phyloP scores from a whole-genome alignment of 2,797 vertebrate genomes.

The Nyctalus aviator region DNA sequence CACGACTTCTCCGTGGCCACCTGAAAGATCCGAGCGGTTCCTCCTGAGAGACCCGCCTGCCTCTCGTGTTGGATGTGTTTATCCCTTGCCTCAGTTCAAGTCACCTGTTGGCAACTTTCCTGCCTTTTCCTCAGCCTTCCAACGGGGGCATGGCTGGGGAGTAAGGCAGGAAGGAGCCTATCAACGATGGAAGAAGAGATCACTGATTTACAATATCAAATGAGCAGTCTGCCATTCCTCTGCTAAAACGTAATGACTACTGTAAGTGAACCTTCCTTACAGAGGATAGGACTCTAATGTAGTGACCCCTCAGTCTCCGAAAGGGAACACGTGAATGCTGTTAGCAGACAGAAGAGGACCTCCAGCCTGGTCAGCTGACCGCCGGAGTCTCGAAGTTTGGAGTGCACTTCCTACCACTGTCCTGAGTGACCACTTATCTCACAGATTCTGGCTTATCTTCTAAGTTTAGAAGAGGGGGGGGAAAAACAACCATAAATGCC shows the following conservation, averaged over 20 bases:
- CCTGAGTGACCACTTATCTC: neutral
- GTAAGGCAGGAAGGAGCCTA: neutral
- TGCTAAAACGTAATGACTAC: neutral
- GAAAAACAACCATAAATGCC: neutral
- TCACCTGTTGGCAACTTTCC: neutral
- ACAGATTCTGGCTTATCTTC: neutral
- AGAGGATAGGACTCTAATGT: neutral
- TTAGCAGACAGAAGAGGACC: neutral
- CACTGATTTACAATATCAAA: neutral
- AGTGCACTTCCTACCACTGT: neutral
- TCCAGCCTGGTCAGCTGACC: neutral
- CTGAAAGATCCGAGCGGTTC: slow-evolving; percentile 67
- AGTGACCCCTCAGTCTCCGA: neutral
- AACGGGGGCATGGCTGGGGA: neutral
- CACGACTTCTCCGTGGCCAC: slow-evolving; percentile 80
- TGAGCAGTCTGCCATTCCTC: neutral
- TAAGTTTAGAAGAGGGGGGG: neutral
- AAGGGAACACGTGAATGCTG: accelerated
- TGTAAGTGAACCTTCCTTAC: neutral
- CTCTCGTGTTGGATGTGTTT: neutral
- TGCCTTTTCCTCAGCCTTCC: neutral
- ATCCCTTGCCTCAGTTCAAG: neutral
- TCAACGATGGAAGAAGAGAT: neutral
- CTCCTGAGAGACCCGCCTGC: neutral
- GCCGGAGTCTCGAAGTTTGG: neutral